These are phyloP conservation scores for Anguilla obscura DNA, from an alignment of 2,797 vertebrate species.

Conservation along the genomic window DNA sequence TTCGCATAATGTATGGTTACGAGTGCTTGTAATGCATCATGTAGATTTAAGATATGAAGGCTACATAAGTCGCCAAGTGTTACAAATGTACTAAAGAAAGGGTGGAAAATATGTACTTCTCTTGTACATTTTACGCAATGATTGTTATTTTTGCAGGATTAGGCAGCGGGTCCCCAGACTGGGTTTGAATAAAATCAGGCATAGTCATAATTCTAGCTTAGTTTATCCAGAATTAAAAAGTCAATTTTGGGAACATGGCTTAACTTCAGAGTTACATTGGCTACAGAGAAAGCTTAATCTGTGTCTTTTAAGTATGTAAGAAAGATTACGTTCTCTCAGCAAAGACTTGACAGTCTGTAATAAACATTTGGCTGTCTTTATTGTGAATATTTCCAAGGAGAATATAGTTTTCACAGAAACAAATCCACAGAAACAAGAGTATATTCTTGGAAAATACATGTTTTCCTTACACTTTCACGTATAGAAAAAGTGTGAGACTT, in stretches of 20 bases:
- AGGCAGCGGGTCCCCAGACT: neutral
- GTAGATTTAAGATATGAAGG: neutral
- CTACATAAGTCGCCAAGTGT: neutral
- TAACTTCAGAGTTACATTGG: neutral
- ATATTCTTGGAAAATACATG: neutral
- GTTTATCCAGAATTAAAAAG: neutral
- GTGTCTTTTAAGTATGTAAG: neutral
- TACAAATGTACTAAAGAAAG: neutral
- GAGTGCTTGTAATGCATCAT: neutral
- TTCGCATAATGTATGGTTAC: neutral
- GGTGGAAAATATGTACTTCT: neutral
- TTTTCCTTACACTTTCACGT: neutral
- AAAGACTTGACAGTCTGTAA: neutral
- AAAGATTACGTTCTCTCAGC: neutral
- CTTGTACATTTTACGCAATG: neutral
- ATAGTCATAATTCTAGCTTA: neutral
- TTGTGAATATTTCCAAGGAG: neutral
- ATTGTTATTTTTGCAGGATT: neutral
- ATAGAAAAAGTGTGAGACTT: neutral
- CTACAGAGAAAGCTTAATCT: neutral
- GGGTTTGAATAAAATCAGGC: neutral
- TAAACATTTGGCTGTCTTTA: neutral
- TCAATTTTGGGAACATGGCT: neutral
- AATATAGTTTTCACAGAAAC: neutral
- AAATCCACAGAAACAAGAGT: neutral